phyloP scores from a whole-genome alignment of 2,113 vertebrate species.

The Sardina pilchardus region DNA sequence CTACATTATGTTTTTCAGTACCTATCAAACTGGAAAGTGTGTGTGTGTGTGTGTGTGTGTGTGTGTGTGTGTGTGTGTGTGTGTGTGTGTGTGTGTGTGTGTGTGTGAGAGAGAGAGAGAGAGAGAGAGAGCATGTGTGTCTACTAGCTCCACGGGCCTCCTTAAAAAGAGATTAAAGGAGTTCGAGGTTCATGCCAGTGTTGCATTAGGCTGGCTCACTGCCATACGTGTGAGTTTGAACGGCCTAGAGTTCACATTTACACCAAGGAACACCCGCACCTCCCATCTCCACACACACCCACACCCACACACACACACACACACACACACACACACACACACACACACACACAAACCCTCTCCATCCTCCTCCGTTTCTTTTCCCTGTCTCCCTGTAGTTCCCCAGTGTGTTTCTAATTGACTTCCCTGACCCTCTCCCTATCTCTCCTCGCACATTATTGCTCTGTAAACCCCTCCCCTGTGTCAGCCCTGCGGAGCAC shows the following conservation, averaged over 20 bases:
- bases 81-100: not conserved
- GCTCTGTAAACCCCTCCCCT: not conserved
- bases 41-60: not conserved
- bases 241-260: not conserved
- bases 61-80: not conserved
- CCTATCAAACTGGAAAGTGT: not conserved
- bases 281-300: not conserved
- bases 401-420: not conserved
- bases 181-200: not conserved
- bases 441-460: not conserved
- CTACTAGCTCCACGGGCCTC: not conserved
- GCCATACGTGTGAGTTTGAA: not conserved
- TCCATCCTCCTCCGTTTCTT: not conserved
- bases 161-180: not conserved
- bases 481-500: not conserved
- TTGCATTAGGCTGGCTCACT: slow-evolving; percentile 5
- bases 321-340: too few species aligned
- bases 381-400: not conserved
- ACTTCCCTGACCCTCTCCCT: not conserved
- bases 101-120: not conserved
- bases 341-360: not conserved
- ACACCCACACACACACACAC: too few species aligned
- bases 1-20: not conserved
- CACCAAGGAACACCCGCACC: not conserved
- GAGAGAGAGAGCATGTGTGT: not conserved